phyloP scores from a whole-genome alignment of 2,888 invertebrate genomes.

The Hypomecis atomaria region DNA sequence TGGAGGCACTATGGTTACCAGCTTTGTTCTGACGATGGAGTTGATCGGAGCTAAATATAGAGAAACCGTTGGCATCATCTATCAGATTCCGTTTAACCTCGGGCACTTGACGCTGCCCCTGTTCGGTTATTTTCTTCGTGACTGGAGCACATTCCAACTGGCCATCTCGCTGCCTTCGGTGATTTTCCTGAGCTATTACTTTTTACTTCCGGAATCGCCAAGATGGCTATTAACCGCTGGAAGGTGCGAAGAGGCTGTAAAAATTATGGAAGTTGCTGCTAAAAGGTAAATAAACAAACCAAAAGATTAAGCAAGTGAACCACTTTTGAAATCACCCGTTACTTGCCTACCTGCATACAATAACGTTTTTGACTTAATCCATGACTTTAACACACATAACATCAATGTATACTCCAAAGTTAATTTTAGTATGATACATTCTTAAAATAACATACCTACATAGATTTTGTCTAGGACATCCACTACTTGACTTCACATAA shows the following conservation, averaged over 20 bases:
- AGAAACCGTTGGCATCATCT: slow-evolving; percentile 89
- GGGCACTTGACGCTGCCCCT: slow-evolving; percentile 87
- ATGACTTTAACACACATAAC: too few relatives aligned
- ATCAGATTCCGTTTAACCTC: slow-evolving; percentile 88
- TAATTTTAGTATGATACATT: too few relatives aligned
- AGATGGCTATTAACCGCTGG: slow-evolving; percentile 92
- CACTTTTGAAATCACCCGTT: too few relatives aligned
- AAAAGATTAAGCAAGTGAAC: too few relatives aligned
- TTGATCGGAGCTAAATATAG: slow-evolving; percentile 85
- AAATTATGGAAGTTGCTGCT: slow-evolving; percentile 88
- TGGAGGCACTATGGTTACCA: slow-evolving; percentile 93
- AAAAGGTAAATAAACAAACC: slow-evolving; percentile 60
- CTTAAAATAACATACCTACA: too few relatives aligned
- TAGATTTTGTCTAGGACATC: too few relatives aligned
- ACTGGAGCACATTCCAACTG: slow-evolving; percentile 88
- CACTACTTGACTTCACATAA: too few relatives aligned
- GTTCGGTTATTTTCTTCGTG: slow-evolving; percentile 86
- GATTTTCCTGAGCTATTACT: slow-evolving; percentile 88
- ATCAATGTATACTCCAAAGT: too few relatives aligned
- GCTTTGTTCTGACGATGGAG: slow-evolving; percentile 89
- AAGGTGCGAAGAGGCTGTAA: slow-evolving; percentile 85
- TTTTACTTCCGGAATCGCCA: slow-evolving; percentile 92
- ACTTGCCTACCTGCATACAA: too few relatives aligned
- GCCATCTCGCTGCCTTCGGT: slow-evolving; percentile 86
- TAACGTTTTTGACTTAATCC: too few relatives aligned